Evolutionary conservation across 2,888 invertebrate genomes (phyloP), one percentile per base, ranked within the genome.

Genomic region (Cheilosia variabilis): DNA sequence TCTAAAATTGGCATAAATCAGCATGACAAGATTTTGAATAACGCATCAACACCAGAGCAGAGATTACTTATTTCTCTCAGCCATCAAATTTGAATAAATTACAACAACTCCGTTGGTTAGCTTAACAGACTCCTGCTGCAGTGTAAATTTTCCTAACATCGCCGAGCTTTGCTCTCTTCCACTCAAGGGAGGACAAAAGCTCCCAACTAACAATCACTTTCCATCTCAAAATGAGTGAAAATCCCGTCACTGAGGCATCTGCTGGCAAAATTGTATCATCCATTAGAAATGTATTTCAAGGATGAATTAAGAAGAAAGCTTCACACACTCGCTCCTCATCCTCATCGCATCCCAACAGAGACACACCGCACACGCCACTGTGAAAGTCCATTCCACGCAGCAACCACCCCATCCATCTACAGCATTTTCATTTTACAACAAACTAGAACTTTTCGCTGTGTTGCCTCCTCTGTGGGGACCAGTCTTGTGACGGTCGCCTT

Each of bases 401-500:
- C 3, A 9, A 9, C 34, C 34, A 9, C 34, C 17, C 41, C 41
- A 27, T 27, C 19, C 17, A 37, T n/a, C 6, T 34, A 47, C 6
- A 34, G 50, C 15, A 19, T 52, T 62, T 13, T 37, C 15, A 15
- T 53, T 62, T 15, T 31, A 73, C 62, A 58, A 37, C 60, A 69
- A 52, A 79, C 63, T 55, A 71, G 63, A 86, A 86, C 86, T 86
- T 86, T 86, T 86, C 68, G 72, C 62, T 72, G 58, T 77, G 62
- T 52, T 82, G 22, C 81, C 66, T 76, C 66, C 65, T 86, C 71
- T 80, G 41, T 80, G 84, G 75, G 80, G 86, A 72, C 76, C 72
- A 86, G 86, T 86, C 86, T 86, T 86, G 81, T 77, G 81, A 86
- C 81, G 86, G 86, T 86, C 81, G 86, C 81, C 86, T 81, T 72